These are phyloP conservation scores for Netelia inedita DNA, from an alignment of 2,888 invertebrate species.

Conservation along the genomic window DNA sequence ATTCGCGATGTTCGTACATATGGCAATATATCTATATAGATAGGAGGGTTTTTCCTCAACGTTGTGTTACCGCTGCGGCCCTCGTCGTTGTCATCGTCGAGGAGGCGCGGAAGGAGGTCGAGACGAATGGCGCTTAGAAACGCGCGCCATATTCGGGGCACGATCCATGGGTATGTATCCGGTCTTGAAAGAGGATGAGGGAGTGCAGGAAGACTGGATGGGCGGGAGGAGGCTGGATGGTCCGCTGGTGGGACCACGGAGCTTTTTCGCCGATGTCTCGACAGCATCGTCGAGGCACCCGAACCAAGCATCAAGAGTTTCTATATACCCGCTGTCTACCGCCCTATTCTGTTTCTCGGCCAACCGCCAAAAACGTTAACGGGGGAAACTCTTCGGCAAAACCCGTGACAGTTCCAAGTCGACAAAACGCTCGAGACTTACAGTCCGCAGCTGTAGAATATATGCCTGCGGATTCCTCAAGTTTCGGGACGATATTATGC, in stretches of 20 bases:
- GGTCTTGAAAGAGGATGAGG: slow-evolving; percentile 11
- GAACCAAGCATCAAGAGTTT: slow-evolving; percentile 27
- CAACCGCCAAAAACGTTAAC: slow-evolving; percentile 65
- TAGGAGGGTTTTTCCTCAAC: slow-evolving; percentile 19
- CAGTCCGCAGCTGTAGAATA: slow-evolving; percentile 5
- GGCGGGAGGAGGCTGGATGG: slow-evolving; percentile 13
- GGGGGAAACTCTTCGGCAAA: slow-evolving; percentile 38
- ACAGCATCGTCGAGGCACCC: slow-evolving; percentile 11
- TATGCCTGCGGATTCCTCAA: slow-evolving; percentile 50
- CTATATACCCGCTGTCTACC: not conserved
- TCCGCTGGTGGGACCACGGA: slow-evolving; percentile 47
- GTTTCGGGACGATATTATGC: slow-evolving; percentile 41
- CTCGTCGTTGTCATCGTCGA: slow-evolving; percentile 49
- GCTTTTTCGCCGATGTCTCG: slow-evolving; percentile 60
- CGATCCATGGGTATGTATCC: slow-evolving; percentile 50
- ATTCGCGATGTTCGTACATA: slow-evolving; percentile 34
- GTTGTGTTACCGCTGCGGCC: slow-evolving; percentile 19
- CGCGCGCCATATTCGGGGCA: slow-evolving; percentile 59
- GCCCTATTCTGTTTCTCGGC: slow-evolving; percentile 51
- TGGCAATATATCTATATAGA: not conserved
- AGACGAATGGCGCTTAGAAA: slow-evolving; percentile 61
- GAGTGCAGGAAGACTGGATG: slow-evolving; percentile 7
- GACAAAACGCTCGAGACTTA: slow-evolving; percentile 59
- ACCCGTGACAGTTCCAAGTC: slow-evolving; percentile 60
- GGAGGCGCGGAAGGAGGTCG: slow-evolving; percentile 49